Evolutionary conservation across 2,113 vertebrate genomes (phyloP).

Genomic region (Trogon surrucura): DNA sequence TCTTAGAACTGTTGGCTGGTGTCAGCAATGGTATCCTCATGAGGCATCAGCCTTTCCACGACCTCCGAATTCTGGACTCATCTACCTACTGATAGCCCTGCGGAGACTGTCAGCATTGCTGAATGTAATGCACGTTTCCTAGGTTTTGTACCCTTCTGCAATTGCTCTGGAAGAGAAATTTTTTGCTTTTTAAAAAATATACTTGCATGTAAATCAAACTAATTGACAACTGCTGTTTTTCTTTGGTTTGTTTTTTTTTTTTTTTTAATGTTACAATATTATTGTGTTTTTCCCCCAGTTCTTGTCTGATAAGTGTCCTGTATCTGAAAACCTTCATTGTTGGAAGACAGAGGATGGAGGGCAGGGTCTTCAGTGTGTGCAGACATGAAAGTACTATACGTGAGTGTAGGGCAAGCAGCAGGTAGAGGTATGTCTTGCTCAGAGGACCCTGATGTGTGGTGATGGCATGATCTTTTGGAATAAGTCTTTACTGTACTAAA

Average conservation of each 20-base stretch:
- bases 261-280: not conserved
- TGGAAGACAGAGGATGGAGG: not conserved
- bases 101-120: not conserved
- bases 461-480: not conserved
- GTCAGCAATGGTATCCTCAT: slow-evolving; percentile 40
- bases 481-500: not conserved
- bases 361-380: not conserved
- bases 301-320: rapidly evolving
- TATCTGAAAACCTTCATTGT: not conserved
- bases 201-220: not conserved
- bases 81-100: not conserved
- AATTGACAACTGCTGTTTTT: not conserved
- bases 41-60: not conserved
- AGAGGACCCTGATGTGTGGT: rapidly evolving
- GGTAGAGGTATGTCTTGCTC: not conserved
- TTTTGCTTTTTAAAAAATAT: not conserved
- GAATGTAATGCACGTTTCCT: rapidly evolving
- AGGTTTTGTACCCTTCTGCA: not conserved
- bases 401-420: not conserved
- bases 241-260: not conserved
- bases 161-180: not conserved
- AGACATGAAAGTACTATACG: not conserved
- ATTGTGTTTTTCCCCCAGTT: rapidly evolving
- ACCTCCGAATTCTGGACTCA: not conserved
- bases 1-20: slow-evolving; percentile 25